Base-by-base conservation (phyloP, 2,888 invertebrate species). In the Eutolmus rufibarbis region DNA sequence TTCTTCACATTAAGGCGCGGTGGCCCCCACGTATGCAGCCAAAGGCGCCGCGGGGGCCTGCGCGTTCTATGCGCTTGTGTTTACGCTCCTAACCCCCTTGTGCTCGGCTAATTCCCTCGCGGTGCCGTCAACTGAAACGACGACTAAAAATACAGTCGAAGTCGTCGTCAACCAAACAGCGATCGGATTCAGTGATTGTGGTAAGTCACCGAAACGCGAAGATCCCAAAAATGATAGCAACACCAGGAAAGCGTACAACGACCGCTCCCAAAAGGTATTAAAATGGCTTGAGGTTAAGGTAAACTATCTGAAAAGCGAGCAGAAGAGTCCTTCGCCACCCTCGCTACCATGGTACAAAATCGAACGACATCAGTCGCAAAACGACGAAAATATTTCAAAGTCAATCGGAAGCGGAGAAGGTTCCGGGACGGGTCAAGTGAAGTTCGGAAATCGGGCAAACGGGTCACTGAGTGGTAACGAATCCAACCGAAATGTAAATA, bases 1-100 rank as follows among this genome's bases (percentile, higher is more conserved):
- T 57, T 37, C 37, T 40, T 74, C 31, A 28, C 43, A 90, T 90
- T 90, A 90, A 90, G 90, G 91, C 91, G 91, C 91, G 92, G 92
- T 92, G 92, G 92, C 92, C 92, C 92, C 92, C 92, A 91, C 91
- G 92, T 90, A 91, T 91, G 90, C 92, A 91, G 91, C 90, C 90
- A 91, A 91, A 90, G 92, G 92, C 92, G 92, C 92, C 92, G 92
- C 92, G 92, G 92, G 92, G 92, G 92, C 92, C 91, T 91, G 90
- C 91, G 91, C 90, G 90, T 88, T 90, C 89, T 88, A 90, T 88
- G 90, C 91, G 89, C 90, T 90, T 89, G 88, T 90, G 88, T 87
- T 91, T 90, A 90, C 91, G 90, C 90, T 92, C 89, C 89, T 91
- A 90, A 90, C 91, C 90, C 91, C 90, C 89, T 89, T 89, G 86